Conservation (phyloP, 2,797 vertebrate genomes). For the Propithecus perrieri region DNA sequence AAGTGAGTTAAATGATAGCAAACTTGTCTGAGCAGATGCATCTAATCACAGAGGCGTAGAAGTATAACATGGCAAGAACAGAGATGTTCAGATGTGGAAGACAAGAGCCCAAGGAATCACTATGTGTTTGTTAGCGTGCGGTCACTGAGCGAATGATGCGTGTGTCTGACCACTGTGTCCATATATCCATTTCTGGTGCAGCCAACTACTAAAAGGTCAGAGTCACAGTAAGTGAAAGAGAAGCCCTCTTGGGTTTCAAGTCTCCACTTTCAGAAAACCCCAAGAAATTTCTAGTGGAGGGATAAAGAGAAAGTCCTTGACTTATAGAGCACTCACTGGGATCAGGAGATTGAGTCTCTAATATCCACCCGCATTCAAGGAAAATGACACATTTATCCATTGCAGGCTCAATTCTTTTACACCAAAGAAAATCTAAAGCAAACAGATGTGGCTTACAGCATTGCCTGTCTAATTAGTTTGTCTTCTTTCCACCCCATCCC, state of each 20-base stretch:
- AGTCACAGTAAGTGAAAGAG: not conserved
- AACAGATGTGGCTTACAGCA: not conserved
- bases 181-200: not conserved
- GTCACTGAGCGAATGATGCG: not conserved
- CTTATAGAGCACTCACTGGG: not conserved
- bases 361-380: not conserved
- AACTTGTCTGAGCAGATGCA: slow-evolving; percentile 62
- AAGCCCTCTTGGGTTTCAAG: not conserved
- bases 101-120: slow-evolving; percentile 20
- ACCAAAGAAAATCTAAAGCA: not conserved
- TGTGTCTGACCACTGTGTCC: not conserved
- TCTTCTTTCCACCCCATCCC: not conserved
- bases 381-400: not conserved
- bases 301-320: slow-evolving; percentile 48
- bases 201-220: not conserved
- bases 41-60: slow-evolving; percentile 51
- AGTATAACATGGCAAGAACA: not conserved
- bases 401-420: not conserved
- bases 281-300: slow-evolving; percentile 15
- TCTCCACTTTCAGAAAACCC: slow-evolving; percentile 7
- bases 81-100: slow-evolving; percentile 47
- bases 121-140: slow-evolving; percentile 8
- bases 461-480: not conserved
- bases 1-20: slow-evolving; percentile 73
- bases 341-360: not conserved